phyloP scores from a whole-genome alignment of 2,113 vertebrate species.

The Cebus imitator region DNA sequence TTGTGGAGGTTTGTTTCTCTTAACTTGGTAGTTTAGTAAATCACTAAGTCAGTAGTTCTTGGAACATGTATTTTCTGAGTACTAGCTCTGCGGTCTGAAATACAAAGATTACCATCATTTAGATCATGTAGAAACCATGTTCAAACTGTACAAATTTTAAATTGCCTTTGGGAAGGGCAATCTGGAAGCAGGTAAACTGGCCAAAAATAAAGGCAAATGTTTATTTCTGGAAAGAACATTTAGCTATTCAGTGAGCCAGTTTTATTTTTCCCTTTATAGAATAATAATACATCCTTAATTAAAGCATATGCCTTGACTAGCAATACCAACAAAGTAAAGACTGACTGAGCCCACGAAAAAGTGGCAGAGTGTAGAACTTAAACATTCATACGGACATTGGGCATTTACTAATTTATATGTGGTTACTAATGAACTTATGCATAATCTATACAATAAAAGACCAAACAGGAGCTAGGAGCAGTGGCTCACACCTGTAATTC shows the following conservation, averaged over 20 bases:
- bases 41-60: not conserved
- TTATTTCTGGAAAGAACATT: slow-evolving; percentile 33
- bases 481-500: not conserved
- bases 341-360: not conserved
- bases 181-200: not conserved
- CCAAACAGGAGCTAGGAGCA: not conserved
- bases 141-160: not conserved
- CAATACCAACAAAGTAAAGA: not conserved
- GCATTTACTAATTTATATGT: not conserved
- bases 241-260: not conserved
- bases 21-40: not conserved
- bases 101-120: not conserved
- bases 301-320: not conserved
- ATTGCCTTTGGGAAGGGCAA: not conserved
- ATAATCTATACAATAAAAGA: not conserved
- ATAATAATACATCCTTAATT: not conserved
- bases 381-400: not conserved
- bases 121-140: not conserved
- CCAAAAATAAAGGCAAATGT: not conserved
- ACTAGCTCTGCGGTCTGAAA: not conserved
- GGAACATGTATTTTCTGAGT: not conserved
- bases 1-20: not conserved
- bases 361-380: not conserved
- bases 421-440: not conserved
- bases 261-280: slow-evolving; percentile 3